Percentiles rank a stretch among this genome's conserved stretches.
phyloP scores from a whole-genome alignment of 2,113 vertebrate species.

The Miniopterus natalensis region DNA sequence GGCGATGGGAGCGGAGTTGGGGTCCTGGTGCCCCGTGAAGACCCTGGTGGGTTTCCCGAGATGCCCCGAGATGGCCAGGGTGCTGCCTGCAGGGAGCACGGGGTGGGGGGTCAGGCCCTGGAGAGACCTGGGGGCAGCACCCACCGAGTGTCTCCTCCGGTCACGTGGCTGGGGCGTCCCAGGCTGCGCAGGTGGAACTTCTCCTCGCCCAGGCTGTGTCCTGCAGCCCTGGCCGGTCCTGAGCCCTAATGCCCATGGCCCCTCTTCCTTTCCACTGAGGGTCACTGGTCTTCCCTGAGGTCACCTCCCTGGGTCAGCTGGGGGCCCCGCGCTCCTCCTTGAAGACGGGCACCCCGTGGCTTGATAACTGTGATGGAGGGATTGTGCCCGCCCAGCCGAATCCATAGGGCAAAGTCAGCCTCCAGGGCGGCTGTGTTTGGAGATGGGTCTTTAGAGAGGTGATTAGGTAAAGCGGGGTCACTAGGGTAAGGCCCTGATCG shows the following conservation, averaged over 20 bases:
- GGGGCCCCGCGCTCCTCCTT: accelerated
- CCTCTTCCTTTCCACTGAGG: not conserved
- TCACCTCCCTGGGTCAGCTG: too few relatives aligned
- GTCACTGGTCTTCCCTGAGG: too few relatives aligned
- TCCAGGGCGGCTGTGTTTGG: not conserved
- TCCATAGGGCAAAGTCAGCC: not conserved
- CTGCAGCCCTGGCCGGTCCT: not conserved
- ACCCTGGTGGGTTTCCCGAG: too few relatives aligned
- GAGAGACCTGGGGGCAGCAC: too few relatives aligned
- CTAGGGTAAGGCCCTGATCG: not conserved
- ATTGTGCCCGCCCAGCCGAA: not conserved
- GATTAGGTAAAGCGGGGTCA: not conserved
- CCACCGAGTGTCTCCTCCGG: too few relatives aligned
- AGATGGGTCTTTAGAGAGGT: not conserved
- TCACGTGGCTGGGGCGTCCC: not conserved
- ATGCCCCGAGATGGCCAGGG: not conserved
- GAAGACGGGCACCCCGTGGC: not conserved
- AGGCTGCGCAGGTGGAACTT: accelerated
- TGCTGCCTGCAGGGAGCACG: not conserved
- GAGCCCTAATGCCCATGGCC: not conserved
- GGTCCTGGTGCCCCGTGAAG: accelerated
- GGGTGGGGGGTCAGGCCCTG: accelerated
- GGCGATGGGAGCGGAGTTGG: not conserved
- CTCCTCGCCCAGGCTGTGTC: not conserved
- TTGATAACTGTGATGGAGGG: too few relatives aligned